Percentiles rank a stretch among this genome's conserved stretches.
These are phyloP conservation scores for Pseudomyrmex concolor DNA, from an alignment of 1,140 invertebrate genomes.

Conservation along the genomic window DNA sequence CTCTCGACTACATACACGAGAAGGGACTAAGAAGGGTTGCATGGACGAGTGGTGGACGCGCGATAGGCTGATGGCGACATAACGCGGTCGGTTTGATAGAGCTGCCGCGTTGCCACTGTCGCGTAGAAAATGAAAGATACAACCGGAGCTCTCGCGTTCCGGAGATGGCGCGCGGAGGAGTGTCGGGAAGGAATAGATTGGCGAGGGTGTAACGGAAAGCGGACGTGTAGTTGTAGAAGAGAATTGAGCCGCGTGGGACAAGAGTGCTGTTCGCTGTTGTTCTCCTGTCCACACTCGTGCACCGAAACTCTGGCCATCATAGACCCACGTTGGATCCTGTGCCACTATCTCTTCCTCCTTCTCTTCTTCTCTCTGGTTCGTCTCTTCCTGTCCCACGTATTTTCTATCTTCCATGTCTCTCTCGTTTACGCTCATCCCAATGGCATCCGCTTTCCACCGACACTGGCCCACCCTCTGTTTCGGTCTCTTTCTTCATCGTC, in stretches of 20 bases:
- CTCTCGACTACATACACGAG: neutral
- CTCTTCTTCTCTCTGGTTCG: constrained; percentile 1
- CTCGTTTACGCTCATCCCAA: constrained; percentile 20
- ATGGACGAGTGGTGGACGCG: constrained; percentile 46
- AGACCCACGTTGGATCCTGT: too few relatives aligned
- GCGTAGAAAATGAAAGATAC: constrained; percentile 30
- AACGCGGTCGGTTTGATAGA: constrained; percentile 4
- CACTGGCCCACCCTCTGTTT: constrained; percentile 22
- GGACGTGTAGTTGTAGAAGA: constrained; percentile 66
- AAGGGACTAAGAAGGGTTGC: constrained; percentile 60
- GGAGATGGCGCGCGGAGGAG: neutral
- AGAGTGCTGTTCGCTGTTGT: constrained; percentile 77
- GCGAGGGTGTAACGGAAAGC: constrained; percentile 27
- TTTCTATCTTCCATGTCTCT: constrained; percentile 2
- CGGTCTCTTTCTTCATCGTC: constrained; percentile 45
- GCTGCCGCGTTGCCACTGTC: neutral
- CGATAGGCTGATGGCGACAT: constrained; percentile 35
- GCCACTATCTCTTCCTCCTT: constrained; percentile 23
- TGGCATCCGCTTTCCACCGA: constrained; percentile 41
- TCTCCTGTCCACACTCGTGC: constrained; percentile 62
- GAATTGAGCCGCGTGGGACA: constrained; percentile 80
- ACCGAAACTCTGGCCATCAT: neutral
- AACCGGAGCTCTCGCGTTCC: neutral
- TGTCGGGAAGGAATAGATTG: constrained; percentile 40
- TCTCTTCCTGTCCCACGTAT: neutral